phyloP scores from a whole-genome alignment of 2,888 invertebrate genomes.

The Entomobrya multifasciata region DNA sequence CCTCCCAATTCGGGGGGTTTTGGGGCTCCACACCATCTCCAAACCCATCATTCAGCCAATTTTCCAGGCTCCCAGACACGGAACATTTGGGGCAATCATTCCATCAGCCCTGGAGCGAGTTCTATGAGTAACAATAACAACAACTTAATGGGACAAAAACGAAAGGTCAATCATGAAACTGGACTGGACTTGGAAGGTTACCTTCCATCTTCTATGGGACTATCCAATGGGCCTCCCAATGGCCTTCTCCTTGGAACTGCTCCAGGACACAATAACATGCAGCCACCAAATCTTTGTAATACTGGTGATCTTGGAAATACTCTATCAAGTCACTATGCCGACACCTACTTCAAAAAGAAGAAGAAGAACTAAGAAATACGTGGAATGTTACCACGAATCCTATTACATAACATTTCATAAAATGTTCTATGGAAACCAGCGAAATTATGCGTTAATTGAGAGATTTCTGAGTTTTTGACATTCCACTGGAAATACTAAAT shows the following conservation, averaged over 20 bases:
- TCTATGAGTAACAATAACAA: conserved; percentile 77
- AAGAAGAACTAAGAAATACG: conserved; percentile 80
- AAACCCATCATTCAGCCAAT: conserved; percentile 78
- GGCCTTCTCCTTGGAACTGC: conserved; percentile 39
- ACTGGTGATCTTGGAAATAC: conserved; percentile 81
- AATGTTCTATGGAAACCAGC: no score
- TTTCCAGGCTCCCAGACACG: conserved; percentile 77
- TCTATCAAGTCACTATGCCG: conserved; percentile 84
- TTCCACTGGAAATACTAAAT: conserved; percentile 28
- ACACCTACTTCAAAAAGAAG: conserved; percentile 82
- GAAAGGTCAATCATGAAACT: conserved; percentile 81
- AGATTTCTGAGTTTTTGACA: conserved; percentile 22
- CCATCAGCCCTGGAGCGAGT: conserved; percentile 78
- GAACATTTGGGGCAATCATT: conserved; percentile 79
- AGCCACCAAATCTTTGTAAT: conserved; percentile 38
- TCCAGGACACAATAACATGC: conserved; percentile 61
- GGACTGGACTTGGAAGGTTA: conserved; percentile 81
- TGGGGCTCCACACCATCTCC: conserved; percentile 76
- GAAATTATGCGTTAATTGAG: conserved; percentile 15
- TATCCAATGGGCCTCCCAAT: conserved; percentile 50
- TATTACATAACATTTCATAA: not conserved
- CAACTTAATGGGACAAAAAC: conserved; percentile 81
- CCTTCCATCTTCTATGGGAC: conserved; percentile 56
- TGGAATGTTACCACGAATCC: not conserved
- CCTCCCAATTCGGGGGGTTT: conserved; percentile 79